Percentiles rank a stretch among this genome's conserved stretches.
Evolutionary conservation across 2,888 invertebrate species (phyloP).

Genomic region (Eupithecia inturbata): DNA sequence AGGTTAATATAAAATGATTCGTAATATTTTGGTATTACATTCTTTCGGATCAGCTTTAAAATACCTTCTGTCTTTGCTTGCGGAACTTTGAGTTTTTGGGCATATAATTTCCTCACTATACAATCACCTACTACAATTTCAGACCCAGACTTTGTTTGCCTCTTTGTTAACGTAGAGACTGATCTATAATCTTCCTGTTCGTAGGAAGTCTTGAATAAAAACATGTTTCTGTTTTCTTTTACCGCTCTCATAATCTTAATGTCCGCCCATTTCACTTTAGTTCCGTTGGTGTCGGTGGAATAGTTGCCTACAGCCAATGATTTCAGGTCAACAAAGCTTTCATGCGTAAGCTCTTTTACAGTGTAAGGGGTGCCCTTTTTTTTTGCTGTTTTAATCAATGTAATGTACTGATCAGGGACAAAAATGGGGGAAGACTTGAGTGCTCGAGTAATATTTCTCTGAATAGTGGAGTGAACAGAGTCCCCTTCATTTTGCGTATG

Average conservation of each 20-base stretch:
- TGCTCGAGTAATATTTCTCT: constrained; percentile 20
- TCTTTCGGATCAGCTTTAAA: constrained; percentile 13
- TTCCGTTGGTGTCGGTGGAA: background rate
- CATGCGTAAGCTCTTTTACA: constrained; percentile 18
- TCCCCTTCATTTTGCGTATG: constrained; percentile 49
- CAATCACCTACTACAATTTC: background rate
- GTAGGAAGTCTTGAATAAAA: background rate
- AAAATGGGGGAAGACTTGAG: constrained; percentile 35
- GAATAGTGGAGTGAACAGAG: constrained; percentile 12
- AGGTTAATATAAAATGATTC: constrained; percentile 21
- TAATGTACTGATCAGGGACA: constrained; percentile 50
- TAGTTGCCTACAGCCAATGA: background rate
- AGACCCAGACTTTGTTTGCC: constrained; percentile 12
- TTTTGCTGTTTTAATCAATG: constrained; percentile 40
- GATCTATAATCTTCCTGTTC: background rate
- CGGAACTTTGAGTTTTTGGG: too few relatives aligned
- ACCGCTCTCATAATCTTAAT: background rate
- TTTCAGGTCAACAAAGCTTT: background rate
- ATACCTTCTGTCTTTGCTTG: too few relatives aligned
- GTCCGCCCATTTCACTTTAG: background rate
- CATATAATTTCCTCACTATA: too few relatives aligned
- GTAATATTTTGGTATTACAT: constrained; percentile 24
- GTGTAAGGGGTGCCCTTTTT: constrained; percentile 17
- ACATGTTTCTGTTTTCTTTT: background rate
- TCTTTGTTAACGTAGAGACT: constrained; percentile 16